phyloP scores from a whole-genome alignment of 1,140 invertebrate genomes.

The Nomia melanderi region DNA sequence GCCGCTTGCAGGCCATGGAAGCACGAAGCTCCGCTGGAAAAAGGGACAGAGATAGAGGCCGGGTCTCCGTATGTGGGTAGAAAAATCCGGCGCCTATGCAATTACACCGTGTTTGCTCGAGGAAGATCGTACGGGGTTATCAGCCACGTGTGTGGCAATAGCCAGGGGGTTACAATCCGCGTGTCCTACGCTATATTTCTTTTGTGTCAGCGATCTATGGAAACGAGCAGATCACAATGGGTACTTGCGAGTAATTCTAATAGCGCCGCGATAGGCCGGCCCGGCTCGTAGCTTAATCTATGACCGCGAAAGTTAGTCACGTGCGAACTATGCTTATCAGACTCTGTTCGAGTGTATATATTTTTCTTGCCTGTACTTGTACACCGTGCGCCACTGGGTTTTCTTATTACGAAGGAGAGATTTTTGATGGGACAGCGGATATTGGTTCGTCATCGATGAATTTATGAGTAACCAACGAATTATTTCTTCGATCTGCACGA shows the following conservation, averaged over 20 bases:
- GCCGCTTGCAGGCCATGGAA: not conserved
- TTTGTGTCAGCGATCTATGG: constrained; percentile 42
- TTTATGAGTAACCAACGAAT: too few species aligned
- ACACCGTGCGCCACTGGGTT: too few species aligned
- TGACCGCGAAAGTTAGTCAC: constrained; percentile 36
- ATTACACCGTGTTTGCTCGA: constrained; percentile 59
- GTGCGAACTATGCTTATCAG: too few species aligned
- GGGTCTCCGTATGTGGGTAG: constrained; percentile 40
- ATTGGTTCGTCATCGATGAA: too few species aligned
- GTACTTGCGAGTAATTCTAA: constrained; percentile 50
- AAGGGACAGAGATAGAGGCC: constrained; percentile 16
- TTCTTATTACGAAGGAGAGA: too few species aligned
- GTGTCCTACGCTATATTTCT: constrained; percentile 47
- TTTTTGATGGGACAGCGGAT: too few species aligned
- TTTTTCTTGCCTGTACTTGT: too few species aligned
- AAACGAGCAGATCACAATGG: constrained; percentile 49
- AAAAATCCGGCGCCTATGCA: constrained; percentile 58
- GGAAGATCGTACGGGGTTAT: constrained; percentile 57
- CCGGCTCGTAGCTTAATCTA: constrained; percentile 35
- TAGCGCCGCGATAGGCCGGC: constrained; percentile 24
- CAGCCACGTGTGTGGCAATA: constrained; percentile 59
- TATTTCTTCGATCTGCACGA: too few species aligned
- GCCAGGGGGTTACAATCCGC: constrained; percentile 38
- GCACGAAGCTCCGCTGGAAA: constrained; percentile 7
- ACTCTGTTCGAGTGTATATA: too few species aligned